A percentile compares a stretch with the other conserved stretches of the same genome.
Evolutionary conservation across 64 coral and sea anemone genomes (phyloP).

Genomic region (Acropora yongei): DNA sequence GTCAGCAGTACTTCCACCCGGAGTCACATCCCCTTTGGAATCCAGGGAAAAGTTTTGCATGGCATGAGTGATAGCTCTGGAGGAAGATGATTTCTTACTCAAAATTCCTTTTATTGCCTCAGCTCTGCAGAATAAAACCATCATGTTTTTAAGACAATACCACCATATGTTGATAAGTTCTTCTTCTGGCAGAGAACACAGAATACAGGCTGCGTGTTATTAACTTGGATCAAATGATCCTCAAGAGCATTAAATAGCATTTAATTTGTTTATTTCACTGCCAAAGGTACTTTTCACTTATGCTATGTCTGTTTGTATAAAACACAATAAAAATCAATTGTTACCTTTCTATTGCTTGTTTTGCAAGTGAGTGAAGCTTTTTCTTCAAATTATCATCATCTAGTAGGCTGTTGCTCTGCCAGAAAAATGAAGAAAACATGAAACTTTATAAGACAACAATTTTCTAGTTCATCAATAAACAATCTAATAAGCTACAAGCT

Average conservation of each 20-base stretch:
- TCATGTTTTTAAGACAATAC: too few relatives aligned
- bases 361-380: constrained; percentile 84
- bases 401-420: constrained; percentile 70
- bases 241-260: too few relatives aligned
- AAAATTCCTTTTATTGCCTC: constrained; percentile 58
- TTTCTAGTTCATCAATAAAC: not conserved
- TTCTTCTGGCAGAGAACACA: not conserved
- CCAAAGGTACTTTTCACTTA: too few relatives aligned
- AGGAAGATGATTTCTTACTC: not conserved
- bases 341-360: constrained; percentile 95
- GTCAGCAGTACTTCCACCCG: not conserved
- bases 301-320: not conserved
- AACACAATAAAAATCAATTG: not conserved
- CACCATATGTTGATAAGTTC: too few relatives aligned
- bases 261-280: too few relatives aligned
- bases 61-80: not conserved
- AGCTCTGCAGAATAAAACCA: constrained; percentile 25
- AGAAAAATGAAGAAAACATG: not conserved
- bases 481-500: not conserved
- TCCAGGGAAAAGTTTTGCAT: not conserved
- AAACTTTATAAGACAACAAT: not conserved
- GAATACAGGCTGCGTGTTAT: too few relatives aligned
- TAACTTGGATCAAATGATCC: too few relatives aligned
- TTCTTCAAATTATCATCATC: constrained; percentile 78
- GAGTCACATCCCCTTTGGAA: constrained; percentile 14